phyloP scores from a whole-genome alignment of 2,797 vertebrate species.

The Myotis myotis region DNA sequence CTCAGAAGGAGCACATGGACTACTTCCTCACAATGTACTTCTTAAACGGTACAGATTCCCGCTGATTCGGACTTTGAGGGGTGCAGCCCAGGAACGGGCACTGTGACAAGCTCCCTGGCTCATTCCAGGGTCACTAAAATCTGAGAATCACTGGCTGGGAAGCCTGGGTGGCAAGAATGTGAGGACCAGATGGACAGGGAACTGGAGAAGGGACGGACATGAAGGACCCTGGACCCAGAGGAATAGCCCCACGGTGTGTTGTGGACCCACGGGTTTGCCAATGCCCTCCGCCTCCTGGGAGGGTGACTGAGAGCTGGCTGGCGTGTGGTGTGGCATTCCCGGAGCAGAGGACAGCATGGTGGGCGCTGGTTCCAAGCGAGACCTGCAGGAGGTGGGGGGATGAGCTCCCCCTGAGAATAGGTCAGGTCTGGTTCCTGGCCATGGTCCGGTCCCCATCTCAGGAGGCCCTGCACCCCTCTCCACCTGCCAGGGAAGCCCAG shows the following conservation, averaged over 20 bases:
- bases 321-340: not conserved
- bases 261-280: not conserved
- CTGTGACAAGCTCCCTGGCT: not conserved
- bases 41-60: not conserved
- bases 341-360: not conserved
- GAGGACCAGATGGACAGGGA: not conserved
- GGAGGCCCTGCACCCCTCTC: not conserved
- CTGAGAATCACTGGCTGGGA: not conserved
- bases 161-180: not conserved
- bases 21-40: not conserved
- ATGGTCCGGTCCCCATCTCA: not conserved
- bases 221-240: not conserved
- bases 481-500: not conserved
- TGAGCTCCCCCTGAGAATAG: not conserved
- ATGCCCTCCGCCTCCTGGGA: not conserved
- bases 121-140: not conserved
- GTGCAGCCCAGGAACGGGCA: not conserved
- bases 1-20: not conserved
- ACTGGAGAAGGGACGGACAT: not conserved
- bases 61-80: not conserved
- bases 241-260: fast-evolving
- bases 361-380: not conserved
- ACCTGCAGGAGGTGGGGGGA: not conserved
- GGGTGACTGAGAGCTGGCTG: not conserved
- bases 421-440: not conserved